Evolutionary conservation across 2,888 invertebrate species (phyloP).

Genomic region (Latrodectus elegans): DNA sequence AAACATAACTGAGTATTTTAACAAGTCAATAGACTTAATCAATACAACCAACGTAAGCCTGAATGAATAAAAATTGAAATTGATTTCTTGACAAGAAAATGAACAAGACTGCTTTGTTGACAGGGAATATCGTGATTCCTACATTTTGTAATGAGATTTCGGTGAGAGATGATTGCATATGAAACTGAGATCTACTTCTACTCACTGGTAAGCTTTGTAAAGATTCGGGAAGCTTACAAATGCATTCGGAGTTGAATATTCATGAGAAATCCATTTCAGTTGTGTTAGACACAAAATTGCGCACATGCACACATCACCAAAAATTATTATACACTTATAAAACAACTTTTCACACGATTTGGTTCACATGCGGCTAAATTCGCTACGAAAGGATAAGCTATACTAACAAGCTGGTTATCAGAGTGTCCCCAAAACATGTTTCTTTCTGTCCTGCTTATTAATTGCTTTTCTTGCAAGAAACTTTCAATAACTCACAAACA

Average conservation of each 20-base stretch:
- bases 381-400: conserved; percentile 68
- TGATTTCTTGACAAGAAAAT: not conserved
- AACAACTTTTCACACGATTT: conserved; percentile 64
- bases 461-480: conserved; percentile 56
- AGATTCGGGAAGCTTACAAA: not conserved
- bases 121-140: conserved; percentile 1
- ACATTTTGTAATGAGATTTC: not conserved
- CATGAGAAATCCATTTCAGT: conserved; percentile 34
- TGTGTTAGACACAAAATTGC: conserved; percentile 49
- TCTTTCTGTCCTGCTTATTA: conserved; percentile 57
- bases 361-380: conserved; percentile 59
- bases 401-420: conserved; percentile 69
- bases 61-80: not conserved
- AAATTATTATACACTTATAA: conserved; percentile 67
- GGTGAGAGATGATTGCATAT: not conserved
- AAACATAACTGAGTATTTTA: not conserved
- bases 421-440: conserved; percentile 69
- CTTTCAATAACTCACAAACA: conserved; percentile 64
- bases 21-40: not conserved
- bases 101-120: not conserved
- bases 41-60: not conserved
- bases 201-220: not conserved
- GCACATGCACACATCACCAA: conserved; percentile 65
- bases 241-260: conserved; percentile 29
- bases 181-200: not conserved